Percentiles rank a stretch among this genome's conserved stretches.
Conservation (phyloP, 2,113 vertebrate genomes). For the Festucalex cinctus region DNA sequence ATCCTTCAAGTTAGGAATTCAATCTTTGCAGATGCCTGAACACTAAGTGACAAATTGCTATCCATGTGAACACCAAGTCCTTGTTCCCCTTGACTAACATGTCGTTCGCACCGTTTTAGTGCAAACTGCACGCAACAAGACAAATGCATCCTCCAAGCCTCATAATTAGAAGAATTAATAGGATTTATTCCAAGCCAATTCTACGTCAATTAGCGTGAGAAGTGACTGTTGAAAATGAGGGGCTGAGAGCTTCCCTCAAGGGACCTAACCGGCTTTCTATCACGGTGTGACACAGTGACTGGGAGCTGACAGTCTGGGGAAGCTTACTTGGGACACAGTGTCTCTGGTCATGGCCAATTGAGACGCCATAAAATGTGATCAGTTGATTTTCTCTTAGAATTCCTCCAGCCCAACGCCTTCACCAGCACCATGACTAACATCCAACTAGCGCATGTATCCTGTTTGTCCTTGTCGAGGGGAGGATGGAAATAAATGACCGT, state of each 20-base stretch:
- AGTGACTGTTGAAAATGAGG: slow-evolving; percentile 41
- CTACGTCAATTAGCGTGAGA: slow-evolving; percentile 42
- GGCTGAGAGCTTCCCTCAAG: slow-evolving; percentile 9
- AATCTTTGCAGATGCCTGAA: neutral
- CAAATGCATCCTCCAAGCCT: slow-evolving; percentile 32
- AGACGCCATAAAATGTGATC: slow-evolving; percentile 69
- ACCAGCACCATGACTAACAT: slow-evolving; percentile 60
- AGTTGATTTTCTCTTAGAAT: slow-evolving; percentile 54
- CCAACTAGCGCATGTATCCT: slow-evolving; percentile 59
- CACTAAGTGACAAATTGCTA: neutral
- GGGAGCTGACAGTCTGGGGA: slow-evolving; percentile 18
- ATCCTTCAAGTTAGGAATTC: neutral
- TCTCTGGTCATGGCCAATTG: slow-evolving; percentile 65
- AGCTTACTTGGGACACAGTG: slow-evolving; percentile 39
- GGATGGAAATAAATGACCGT: slow-evolving; percentile 36
- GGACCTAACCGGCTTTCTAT: neutral
- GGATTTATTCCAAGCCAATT: slow-evolving; percentile 42
- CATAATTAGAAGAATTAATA: slow-evolving; percentile 51
- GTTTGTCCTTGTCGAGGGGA: slow-evolving; percentile 48
- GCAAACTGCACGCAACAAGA: slow-evolving; percentile 13
- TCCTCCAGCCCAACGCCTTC: slow-evolving; percentile 46
- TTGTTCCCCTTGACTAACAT: neutral
- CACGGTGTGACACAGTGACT: neutral
- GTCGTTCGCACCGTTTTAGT: neutral
- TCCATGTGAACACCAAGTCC: neutral